These are phyloP conservation scores for Empis stercorea DNA, from an alignment of 2,888 invertebrate species.

Conservation along the genomic window DNA sequence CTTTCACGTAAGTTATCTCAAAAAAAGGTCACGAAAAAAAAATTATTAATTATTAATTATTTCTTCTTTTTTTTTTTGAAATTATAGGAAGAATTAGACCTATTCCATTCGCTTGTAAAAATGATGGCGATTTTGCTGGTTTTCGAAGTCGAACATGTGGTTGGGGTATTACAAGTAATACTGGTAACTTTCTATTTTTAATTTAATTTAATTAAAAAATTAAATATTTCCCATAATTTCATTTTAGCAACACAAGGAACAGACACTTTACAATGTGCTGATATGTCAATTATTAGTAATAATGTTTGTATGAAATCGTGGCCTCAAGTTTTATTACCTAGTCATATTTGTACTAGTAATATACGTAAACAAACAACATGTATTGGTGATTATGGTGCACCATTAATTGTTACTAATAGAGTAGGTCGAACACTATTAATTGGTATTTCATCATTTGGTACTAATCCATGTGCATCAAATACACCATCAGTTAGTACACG, in stretches of 20 bases:
- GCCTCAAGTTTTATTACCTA: neutral
- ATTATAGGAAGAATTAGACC: too few species aligned
- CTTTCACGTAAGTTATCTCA: too few species aligned
- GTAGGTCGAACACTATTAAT: conserved; percentile 6
- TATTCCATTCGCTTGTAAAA: too few species aligned
- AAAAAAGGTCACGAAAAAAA: too few species aligned
- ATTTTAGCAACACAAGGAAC: neutral
- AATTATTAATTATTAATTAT: too few species aligned
- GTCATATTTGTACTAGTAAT: conserved; percentile 20
- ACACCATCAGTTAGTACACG: conserved; percentile 10
- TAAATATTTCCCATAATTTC: too few species aligned
- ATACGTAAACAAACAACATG: conserved; percentile 18
- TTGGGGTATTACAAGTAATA: too few species aligned
- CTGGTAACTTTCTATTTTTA: too few species aligned
- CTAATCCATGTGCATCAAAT: conserved; percentile 9
- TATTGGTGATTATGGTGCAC: conserved; percentile 30
- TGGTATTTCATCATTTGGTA: conserved; percentile 12
- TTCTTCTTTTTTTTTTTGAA: too few species aligned
- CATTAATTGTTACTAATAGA: conserved; percentile 16
- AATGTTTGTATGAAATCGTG: neutral
- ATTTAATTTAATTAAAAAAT: too few species aligned
- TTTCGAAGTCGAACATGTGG: too few species aligned
- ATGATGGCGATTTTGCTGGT: too few species aligned
- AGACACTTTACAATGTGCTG: neutral
- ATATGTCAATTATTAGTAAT: conserved; percentile 1